These are phyloP conservation scores for Endotricha flammealis DNA, from an alignment of 2,888 invertebrate species.

Conservation along the genomic window DNA sequence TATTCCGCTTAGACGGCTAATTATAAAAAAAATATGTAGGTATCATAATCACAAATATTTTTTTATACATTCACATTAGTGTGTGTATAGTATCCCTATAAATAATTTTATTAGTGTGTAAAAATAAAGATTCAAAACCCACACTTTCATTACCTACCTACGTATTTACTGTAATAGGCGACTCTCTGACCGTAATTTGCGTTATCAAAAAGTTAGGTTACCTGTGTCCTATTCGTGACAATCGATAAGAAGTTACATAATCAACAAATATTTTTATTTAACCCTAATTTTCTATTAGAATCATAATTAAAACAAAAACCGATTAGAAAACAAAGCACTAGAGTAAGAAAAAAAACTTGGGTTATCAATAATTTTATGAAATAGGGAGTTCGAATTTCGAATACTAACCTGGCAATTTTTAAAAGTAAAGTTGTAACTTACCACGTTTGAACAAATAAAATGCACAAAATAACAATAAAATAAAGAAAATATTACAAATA, in stretches of 20 bases:
- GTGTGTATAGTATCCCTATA: no score
- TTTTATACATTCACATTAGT: no score
- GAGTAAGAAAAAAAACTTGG: neutral
- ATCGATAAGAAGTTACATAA: constrained; percentile 53
- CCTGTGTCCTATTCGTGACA: constrained; percentile 31
- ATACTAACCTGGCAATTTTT: constrained; percentile 15
- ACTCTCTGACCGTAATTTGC: no score
- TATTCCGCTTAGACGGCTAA: no score
- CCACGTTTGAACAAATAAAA: constrained; percentile 1
- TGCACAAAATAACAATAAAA: constrained; percentile 12
- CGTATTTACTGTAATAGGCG: no score
- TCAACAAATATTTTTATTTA: constrained; percentile 19
- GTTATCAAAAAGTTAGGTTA: constrained; percentile 31
- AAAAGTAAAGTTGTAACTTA: constrained; percentile 14
- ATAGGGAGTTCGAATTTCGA: constrained; percentile 20
- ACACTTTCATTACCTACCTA: no score
- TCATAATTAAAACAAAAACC: neutral
- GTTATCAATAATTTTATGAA: constrained; percentile 10
- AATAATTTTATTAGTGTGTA: neutral
- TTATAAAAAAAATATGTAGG: no score
- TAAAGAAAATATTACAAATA: constrained; percentile 8
- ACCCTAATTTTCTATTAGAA: neutral
- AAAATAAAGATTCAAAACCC: neutral
- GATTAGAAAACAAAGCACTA: no score
- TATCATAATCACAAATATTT: no score